A percentile compares a stretch with the other conserved stretches of the same genome.
Evolutionary conservation across 2,888 invertebrate genomes (phyloP).

Genomic region (Agrilus mali): DNA sequence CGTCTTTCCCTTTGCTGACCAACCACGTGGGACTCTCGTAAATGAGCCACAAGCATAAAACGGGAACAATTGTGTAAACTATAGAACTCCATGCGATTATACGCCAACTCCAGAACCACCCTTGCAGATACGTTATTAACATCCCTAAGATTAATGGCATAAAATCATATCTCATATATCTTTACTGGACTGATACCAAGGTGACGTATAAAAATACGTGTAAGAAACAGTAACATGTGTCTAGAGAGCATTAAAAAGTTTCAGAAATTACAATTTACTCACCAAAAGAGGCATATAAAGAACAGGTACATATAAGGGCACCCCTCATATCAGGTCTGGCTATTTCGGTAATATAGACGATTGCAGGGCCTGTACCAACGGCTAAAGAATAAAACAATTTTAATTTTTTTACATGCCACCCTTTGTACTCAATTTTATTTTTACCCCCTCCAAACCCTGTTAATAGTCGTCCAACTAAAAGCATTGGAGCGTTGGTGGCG

Average conservation of each 20-base stretch:
- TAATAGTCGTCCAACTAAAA: slow-evolving; percentile 39
- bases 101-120: slow-evolving; percentile 42
- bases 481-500: slow-evolving; percentile 37
- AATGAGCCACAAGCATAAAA: slow-evolving; percentile 37
- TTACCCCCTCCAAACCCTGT: slow-evolving; percentile 42
- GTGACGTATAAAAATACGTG: too few relatives aligned
- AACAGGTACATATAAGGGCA: slow-evolving; percentile 44
- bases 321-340: slow-evolving; percentile 45
- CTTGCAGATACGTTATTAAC: slow-evolving; percentile 42
- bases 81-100: slow-evolving; percentile 42
- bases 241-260: too few relatives aligned
- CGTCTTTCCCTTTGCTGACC: slow-evolving; percentile 40
- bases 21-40: slow-evolving; percentile 50
- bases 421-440: not conserved
- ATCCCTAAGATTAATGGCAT: slow-evolving; percentile 32
- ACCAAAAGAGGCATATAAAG: slow-evolving; percentile 46
- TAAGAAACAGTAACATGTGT: too few relatives aligned
- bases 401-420: not conserved
- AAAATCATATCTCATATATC: not conserved
- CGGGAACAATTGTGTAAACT: slow-evolving; percentile 39
- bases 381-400: slow-evolving; percentile 25
- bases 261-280: too few relatives aligned
- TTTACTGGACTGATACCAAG: too few relatives aligned
- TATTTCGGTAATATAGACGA: slow-evolving; percentile 49
- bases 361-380: slow-evolving; percentile 45